Conservation (phyloP, 2,888 invertebrate species). For the Entomobrya proxima region DNA sequence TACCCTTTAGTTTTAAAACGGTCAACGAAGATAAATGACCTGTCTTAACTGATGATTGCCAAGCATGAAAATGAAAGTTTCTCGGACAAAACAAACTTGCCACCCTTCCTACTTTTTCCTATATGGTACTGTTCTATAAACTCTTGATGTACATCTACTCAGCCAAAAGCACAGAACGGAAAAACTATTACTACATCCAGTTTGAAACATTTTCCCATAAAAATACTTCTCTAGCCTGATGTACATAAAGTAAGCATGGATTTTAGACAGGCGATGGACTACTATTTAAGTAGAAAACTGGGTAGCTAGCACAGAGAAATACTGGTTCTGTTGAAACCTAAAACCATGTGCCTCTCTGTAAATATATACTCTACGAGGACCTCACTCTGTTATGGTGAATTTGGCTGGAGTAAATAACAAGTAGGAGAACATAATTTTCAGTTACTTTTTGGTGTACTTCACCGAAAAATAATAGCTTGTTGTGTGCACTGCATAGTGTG, state of each 20-base stretch:
- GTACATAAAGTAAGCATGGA: not conserved
- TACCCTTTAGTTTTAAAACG: slow-evolving; percentile 66
- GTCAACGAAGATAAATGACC: slow-evolving; percentile 71
- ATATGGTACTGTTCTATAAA: too few relatives aligned
- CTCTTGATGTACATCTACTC: too few relatives aligned
- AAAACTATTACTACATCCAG: not conserved
- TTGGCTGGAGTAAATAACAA: slow-evolving; percentile 42
- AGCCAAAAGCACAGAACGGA: not conserved
- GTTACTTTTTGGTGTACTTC: slow-evolving; percentile 9
- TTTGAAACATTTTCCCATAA: slow-evolving; percentile 18
- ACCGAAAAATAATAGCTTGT: slow-evolving; percentile 18
- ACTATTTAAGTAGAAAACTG: not conserved
- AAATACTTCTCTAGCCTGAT: not conserved
- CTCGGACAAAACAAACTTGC: slow-evolving; percentile 56
- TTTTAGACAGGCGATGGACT: slow-evolving; percentile 44
- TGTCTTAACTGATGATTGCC: slow-evolving; percentile 68
- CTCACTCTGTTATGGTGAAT: not conserved
- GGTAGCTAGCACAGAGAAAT: too few relatives aligned
- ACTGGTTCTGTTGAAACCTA: too few relatives aligned
- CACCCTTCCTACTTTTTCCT: slow-evolving; percentile 28
- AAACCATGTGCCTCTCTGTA: not conserved
- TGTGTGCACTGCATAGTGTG: not conserved
- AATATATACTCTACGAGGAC: not conserved
- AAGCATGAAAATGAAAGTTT: slow-evolving; percentile 69
- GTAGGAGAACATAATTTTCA: slow-evolving; percentile 19